Evolutionary conservation across 2,888 invertebrate genomes (phyloP).

Genomic region (Ornithoptera alexandrae): DNA sequence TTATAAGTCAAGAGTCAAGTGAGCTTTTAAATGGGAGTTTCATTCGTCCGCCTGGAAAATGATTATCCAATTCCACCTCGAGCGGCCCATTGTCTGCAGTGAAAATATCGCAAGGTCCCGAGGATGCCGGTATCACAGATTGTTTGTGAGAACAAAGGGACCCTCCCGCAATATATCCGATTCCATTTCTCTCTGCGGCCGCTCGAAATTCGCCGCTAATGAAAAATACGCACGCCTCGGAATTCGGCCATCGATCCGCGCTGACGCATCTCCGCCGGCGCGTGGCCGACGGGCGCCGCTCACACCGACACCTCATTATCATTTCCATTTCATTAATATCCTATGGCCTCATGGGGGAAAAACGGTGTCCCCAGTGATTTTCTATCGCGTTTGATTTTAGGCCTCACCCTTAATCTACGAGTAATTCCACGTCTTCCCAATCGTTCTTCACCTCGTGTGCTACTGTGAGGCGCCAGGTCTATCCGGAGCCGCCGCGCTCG

Average conservation of each 20-base stretch:
- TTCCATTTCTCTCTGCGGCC: constrained; percentile 35
- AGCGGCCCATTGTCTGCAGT: constrained; percentile 11
- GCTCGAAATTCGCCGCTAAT: constrained; percentile 51
- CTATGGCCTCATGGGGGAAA: too few relatives aligned
- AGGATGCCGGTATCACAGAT: constrained; percentile 31
- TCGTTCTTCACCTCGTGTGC: too few relatives aligned
- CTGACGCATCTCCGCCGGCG: constrained; percentile 64
- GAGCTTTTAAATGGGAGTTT: not conserved
- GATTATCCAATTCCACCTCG: constrained; percentile 13
- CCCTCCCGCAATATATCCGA: constrained; percentile 33
- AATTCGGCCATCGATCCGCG: constrained; percentile 64
- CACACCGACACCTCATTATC: constrained; percentile 34
- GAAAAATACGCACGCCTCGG: constrained; percentile 73
- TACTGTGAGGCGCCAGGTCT: too few relatives aligned
- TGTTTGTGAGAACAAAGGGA: constrained; percentile 31
- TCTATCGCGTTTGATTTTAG: too few relatives aligned
- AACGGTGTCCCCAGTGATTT: too few relatives aligned
- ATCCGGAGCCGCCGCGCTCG: too few relatives aligned
- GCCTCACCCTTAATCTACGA: too few relatives aligned
- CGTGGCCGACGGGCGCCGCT: constrained; percentile 50
- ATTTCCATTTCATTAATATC: too few relatives aligned
- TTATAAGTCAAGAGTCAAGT: too few relatives aligned
- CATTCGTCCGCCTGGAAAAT: constrained; percentile 3
- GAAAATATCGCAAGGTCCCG: constrained; percentile 29
- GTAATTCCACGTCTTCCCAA: too few relatives aligned